Base-by-base conservation (phyloP, 35 echinoderm and acorn worm species). In the Antedon bifida region DNA sequence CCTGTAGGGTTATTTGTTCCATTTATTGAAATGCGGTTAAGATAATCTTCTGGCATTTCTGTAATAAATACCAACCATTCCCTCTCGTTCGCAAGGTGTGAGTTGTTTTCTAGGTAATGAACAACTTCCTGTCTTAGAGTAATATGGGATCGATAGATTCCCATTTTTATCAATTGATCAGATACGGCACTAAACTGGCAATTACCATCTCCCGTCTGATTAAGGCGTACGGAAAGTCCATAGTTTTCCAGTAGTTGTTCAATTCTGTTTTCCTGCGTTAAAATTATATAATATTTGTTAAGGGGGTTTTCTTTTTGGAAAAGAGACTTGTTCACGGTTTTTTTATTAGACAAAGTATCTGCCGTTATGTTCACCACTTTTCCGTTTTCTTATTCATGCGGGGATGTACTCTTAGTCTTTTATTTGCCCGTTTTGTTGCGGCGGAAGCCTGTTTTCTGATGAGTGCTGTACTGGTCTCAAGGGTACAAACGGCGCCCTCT, bases 1-100 rank as follows among this genome's bases (percentile, higher is more conserved):
- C 80, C 39, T 82, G 80, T 44, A 82, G 42, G 80, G 80, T 82
- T 33, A 82, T 33, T 21, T 82, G 80, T 82, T 82, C 80, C 80
- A 82, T 82, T 30, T 17, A 33, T 82, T 82, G 21, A 82, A 33
- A 82, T 82, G 42, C 80, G 80, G 42, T 33, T 8, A 82, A 82
- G 34, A 36, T 82, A 82, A 46, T 82, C 39, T n/a, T 82, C 80
- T 9, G 80, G 80, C 35, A 46, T 4, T 82, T 82, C 80, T 17
- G 80, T 82, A 82, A 82, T 33, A 82, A 82, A 82, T 82, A 36
- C 3, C 36, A 36, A 7, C 80, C 80, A 82, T 82, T 7, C 35
- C 42, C 80, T 82, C 36, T 36, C 80, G 80, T 82, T 82, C 36
- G 34, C 39, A 16, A 82, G 39, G 31, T 46, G 42, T 42, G 80